These are phyloP conservation scores for Chaetophractus vellerosus DNA, from an alignment of 2,797 vertebrate genomes.

Conservation along the genomic window DNA sequence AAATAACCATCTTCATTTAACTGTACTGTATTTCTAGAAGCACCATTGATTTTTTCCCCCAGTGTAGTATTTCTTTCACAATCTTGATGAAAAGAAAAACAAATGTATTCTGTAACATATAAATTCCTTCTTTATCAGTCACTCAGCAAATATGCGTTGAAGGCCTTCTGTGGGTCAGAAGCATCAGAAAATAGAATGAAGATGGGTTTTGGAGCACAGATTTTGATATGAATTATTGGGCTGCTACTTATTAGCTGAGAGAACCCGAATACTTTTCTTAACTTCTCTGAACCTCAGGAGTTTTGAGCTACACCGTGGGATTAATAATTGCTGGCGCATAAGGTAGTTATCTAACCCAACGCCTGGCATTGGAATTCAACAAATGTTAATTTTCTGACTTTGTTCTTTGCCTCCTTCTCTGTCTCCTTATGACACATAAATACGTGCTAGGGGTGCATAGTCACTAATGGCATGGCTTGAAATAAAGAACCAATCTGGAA, in stretches of 20 bases:
- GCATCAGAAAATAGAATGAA: neutral
- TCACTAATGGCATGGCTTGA: conserved; percentile 16
- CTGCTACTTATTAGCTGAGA: neutral
- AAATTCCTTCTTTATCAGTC: neutral
- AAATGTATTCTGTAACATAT: conserved; percentile 55
- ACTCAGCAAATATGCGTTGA: neutral
- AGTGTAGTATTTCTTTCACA: conserved; percentile 30
- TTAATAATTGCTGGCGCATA: neutral
- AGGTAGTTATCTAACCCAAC: neutral
- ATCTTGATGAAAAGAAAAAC: conserved; percentile 66
- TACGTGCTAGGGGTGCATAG: neutral
- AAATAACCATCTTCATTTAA: conserved; percentile 23
- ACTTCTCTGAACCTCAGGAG: conserved; percentile 20
- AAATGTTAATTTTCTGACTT: neutral
- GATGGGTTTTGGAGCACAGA: neutral
- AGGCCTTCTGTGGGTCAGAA: neutral
- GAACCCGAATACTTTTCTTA: neutral
- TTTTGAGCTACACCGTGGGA: neutral
- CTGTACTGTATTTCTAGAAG: conserved; percentile 10
- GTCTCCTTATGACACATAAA: neutral
- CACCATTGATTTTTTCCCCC: neutral
- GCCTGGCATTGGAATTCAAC: conserved; percentile 27
- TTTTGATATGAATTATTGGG: neutral
- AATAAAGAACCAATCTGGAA: neutral
- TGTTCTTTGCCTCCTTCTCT: neutral